These are phyloP conservation scores for Drosophila triauraria DNA, from an alignment of 1,140 invertebrate genomes.

Conservation along the genomic window DNA sequence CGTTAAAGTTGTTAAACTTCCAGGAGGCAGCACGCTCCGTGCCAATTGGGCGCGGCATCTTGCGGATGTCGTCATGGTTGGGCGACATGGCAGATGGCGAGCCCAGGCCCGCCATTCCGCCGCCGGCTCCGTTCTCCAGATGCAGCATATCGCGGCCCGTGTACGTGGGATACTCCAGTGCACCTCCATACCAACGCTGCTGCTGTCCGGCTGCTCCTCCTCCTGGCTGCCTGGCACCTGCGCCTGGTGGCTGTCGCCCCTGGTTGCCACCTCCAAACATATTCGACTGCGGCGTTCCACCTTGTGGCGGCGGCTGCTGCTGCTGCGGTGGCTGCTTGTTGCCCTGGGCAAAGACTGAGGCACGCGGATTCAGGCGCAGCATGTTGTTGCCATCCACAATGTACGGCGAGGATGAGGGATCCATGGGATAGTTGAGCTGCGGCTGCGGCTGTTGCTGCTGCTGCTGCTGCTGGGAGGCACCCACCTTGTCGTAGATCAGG, in stretches of 20 bases:
- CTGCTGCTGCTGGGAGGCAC: conserved; percentile 34
- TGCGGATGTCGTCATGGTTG: conserved; percentile 88
- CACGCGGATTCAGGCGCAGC: conserved; percentile 56
- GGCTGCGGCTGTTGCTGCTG: conserved; percentile 12
- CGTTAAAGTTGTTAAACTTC: conserved; percentile 86
- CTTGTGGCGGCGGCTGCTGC: conserved; percentile 30
- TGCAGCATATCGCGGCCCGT: conserved; percentile 74
- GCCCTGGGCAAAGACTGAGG: conserved; percentile 47
- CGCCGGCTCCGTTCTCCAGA: conserved; percentile 72
- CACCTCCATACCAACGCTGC: conserved; percentile 75
- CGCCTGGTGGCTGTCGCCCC: conserved; percentile 51
- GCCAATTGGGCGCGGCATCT: conserved; percentile 91
- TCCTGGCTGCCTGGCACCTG: conserved; percentile 35
- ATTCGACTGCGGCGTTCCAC: conserved; percentile 50
- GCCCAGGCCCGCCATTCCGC: conserved; percentile 57
- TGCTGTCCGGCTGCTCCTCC: conserved; percentile 23
- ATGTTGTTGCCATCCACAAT: conserved; percentile 60
- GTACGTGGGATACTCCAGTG: conserved; percentile 69
- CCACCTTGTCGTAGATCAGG: conserved; percentile 57
- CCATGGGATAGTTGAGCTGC: conserved; percentile 60
- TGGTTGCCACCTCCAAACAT: conserved; percentile 56
- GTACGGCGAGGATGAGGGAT: conserved; percentile 38
- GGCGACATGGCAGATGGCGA: conserved; percentile 88
- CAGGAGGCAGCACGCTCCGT: conserved; percentile 90
- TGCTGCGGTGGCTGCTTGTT: conserved; percentile 55